A percentile compares a stretch with the other conserved stretches of the same genome.
phyloP scores from a whole-genome alignment of 2,888 invertebrate genomes.

The Steinernema carpocapsae region DNA sequence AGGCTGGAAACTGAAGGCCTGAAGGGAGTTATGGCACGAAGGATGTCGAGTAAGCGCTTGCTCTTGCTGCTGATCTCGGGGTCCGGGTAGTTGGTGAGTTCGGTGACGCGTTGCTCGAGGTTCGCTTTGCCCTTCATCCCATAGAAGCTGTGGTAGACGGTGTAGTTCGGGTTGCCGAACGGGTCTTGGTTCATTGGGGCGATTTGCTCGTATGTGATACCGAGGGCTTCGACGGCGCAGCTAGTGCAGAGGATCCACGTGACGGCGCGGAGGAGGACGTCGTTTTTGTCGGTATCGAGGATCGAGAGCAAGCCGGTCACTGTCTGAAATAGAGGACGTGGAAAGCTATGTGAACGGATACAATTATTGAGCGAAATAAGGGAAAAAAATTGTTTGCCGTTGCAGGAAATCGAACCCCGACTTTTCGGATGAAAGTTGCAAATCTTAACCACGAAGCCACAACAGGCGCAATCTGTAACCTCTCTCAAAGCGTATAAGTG shows the following conservation, averaged over 20 bases:
- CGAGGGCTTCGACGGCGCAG: constrained; percentile 61
- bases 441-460: too few species aligned
- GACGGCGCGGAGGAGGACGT: constrained; percentile 60
- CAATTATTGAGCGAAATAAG: too few species aligned
- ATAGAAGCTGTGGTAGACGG: constrained; percentile 58
- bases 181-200: constrained; percentile 58
- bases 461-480: too few species aligned
- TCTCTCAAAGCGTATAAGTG: too few species aligned
- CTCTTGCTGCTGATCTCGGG: constrained; percentile 57
- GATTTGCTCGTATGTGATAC: constrained; percentile 58
- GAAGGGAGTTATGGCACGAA: constrained; percentile 47
- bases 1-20: constrained; percentile 40
- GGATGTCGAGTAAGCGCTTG: constrained; percentile 51
- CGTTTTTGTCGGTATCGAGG: constrained; percentile 60
- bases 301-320: constrained; percentile 60
- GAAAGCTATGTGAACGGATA: too few species aligned
- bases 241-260: constrained; percentile 64
- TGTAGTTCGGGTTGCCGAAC: constrained; percentile 62
- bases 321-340: constrained; percentile 50
- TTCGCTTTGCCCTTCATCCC: constrained; percentile 47
- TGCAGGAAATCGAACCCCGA: too few species aligned
- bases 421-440: too few species aligned
- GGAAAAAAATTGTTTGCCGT: too few species aligned
- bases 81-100: constrained; percentile 47
- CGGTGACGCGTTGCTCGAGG: constrained; percentile 38